Evolutionary conservation across 1,140 invertebrate species (phyloP), one percentile per base, ranked within the genome.

Genomic region (Hypothenemus hampei): DNA sequence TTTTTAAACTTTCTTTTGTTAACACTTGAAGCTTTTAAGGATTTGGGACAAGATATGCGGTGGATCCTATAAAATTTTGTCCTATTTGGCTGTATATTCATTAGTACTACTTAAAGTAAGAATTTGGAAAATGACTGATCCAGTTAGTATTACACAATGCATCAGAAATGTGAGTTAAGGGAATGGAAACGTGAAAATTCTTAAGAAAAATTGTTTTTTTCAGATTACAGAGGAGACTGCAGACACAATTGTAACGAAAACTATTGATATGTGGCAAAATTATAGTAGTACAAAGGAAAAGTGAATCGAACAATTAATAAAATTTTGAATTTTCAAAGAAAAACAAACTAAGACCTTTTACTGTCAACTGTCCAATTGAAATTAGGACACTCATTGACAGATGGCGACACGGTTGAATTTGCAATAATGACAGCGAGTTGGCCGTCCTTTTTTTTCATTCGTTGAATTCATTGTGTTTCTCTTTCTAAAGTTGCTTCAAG

Each of bases 21-120:
- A 4, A 21, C 10, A 10, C 3, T 43, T 43, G 15, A 11, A 31
- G 77, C n/a, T n/a, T n/a, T 78, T 65, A 57, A 91, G 89, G 70
- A 84, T 93, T 53, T 92, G 87, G 86, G 90, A 94, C 66, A 92
- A 91, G 75, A 75, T 93, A 11, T 83, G 86, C 65, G 88, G 87
- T 37, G 89, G 90, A 18, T 88, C 87, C 4, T 83, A 81, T 26
- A 87, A 85, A 72, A 86, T 93, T 60, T 75, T 93, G 53, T 79
- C 86, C 2, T 92, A 83, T 74, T 82, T 90, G 3, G 83, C 83
- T 41, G 76, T 90, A 13, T 81, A 85, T 54, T 72, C 89, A 22
- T 73, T 91, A 13, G 81, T 83, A 11, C 85, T 83, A 33, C 71
- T 89, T 33, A 78, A 81, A 60, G 70, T 82, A 65, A 74, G 78